Evolutionary conservation across 1,140 invertebrate genomes (phyloP).

Genomic region (Ostrea denselamellosa): DNA sequence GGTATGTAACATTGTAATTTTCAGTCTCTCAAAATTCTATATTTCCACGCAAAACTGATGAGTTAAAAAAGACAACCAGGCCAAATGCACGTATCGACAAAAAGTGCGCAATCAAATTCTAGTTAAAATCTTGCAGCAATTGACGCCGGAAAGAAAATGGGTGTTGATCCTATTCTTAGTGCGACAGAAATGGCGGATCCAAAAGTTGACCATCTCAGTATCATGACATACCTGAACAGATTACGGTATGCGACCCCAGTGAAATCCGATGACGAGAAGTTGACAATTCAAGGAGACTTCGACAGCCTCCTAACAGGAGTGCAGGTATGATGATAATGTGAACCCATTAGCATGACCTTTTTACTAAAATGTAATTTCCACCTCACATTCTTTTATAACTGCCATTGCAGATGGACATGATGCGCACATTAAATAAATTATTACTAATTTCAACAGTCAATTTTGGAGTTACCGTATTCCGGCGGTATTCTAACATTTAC

Average conservation of each 20-base stretch:
- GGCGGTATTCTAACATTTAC: no score
- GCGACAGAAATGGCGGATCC: conserved; percentile 96
- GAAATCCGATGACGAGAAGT: conserved; percentile 68
- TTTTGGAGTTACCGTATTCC: no score
- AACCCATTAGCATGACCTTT: no score
- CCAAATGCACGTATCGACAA: no score
- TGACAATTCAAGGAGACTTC: conserved; percentile 64
- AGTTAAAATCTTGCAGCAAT: conserved; percentile 68
- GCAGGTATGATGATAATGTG: conserved; percentile 55
- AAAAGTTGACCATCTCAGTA: conserved; percentile 94
- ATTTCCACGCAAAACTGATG: no score
- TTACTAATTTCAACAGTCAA: no score
- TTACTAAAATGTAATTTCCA: neutral
- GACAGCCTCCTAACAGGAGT: conserved; percentile 62
- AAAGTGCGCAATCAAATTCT: neutral
- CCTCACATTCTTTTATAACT: neutral
- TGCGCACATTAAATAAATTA: no score
- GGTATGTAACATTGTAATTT: no score
- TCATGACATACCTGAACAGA: conserved; percentile 95
- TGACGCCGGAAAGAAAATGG: conserved; percentile 78
- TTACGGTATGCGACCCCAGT: conserved; percentile 91
- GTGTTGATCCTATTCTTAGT: conserved; percentile 92
- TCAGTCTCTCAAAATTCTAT: no score
- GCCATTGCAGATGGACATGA: no score
- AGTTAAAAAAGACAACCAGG: no score